phyloP scores from a whole-genome alignment of 2,888 invertebrate species.

The Catocala fraxini region DNA sequence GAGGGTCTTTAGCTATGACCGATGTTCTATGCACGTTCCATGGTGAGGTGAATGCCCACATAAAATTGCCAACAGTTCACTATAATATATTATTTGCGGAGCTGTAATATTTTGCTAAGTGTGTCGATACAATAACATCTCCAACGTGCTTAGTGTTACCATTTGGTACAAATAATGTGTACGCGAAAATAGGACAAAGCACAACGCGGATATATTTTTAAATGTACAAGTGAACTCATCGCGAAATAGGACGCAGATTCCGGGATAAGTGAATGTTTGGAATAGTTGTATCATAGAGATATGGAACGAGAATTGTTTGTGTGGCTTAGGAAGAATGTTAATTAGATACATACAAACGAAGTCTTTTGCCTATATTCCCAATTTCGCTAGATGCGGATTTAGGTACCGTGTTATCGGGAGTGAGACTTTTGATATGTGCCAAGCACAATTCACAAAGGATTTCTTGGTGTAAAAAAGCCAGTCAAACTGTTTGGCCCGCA shows the following conservation, averaged over 20 bases:
- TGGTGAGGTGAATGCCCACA: slow-evolving; percentile 13
- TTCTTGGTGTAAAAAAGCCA: too few relatives aligned
- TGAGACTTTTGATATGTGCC: too few relatives aligned
- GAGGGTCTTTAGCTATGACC: neutral
- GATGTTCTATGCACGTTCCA: neutral
- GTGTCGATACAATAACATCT: slow-evolving; percentile 17
- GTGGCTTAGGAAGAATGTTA: neutral
- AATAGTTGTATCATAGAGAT: slow-evolving; percentile 24
- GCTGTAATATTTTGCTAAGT: slow-evolving; percentile 14
- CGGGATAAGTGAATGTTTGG: slow-evolving; percentile 35
- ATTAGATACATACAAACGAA: too few relatives aligned
- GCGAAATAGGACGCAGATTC: slow-evolving; percentile 33
- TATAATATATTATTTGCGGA: slow-evolving; percentile 13
- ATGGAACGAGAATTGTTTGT: neutral
- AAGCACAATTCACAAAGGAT: too few relatives aligned
- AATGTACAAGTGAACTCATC: slow-evolving; percentile 35
- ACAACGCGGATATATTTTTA: slow-evolving; percentile 27
- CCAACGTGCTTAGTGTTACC: slow-evolving; percentile 19
- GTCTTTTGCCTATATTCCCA: too few relatives aligned
- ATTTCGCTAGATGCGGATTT: too few relatives aligned
- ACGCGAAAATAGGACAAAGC: slow-evolving; percentile 39
- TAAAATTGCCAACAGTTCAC: slow-evolving; percentile 10
- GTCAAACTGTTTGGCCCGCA: too few relatives aligned
- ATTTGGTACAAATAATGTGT: slow-evolving; percentile 28
- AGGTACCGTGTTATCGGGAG: too few relatives aligned